phyloP scores from a whole-genome alignment of 1,140 invertebrate species.

The Triops cancriformis region DNA sequence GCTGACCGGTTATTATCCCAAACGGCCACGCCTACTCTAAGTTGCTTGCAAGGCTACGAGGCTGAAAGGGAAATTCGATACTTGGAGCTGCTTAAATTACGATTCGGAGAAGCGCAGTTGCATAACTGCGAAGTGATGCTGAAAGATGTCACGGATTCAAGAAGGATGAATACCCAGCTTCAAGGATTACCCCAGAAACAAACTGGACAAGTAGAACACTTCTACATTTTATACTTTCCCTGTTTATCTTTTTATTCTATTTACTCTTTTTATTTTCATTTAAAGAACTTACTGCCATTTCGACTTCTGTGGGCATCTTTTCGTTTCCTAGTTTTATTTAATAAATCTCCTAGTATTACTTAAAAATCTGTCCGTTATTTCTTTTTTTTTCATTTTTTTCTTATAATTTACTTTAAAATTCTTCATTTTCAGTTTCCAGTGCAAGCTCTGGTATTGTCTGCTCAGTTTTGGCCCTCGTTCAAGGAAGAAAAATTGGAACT shows the following conservation, averaged over 20 bases:
- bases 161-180: conserved; percentile 74
- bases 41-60: background rate
- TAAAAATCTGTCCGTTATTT: background rate
- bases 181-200: conserved; percentile 39
- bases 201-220: background rate
- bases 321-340: no score
- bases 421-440: conserved; percentile 52
- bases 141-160: conserved; percentile 73
- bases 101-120: conserved; percentile 89
- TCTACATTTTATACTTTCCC: no score
- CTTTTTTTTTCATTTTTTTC: background rate
- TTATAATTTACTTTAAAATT: background rate
- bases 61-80: conserved; percentile 84
- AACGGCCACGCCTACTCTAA: conserved; percentile 66
- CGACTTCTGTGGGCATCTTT: no score
- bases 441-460: conserved; percentile 82
- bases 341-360: no score
- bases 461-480: conserved; percentile 97
- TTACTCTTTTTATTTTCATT: no score
- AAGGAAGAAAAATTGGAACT: conserved; percentile 88
- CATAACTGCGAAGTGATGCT: conserved; percentile 99
- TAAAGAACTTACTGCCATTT: no score
- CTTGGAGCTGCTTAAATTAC: conserved; percentile 85
- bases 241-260: background rate
- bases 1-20: conserved; percentile 85